phyloP scores from a whole-genome alignment of 2,113 vertebrate species.

The Spilogale gracilis region DNA sequence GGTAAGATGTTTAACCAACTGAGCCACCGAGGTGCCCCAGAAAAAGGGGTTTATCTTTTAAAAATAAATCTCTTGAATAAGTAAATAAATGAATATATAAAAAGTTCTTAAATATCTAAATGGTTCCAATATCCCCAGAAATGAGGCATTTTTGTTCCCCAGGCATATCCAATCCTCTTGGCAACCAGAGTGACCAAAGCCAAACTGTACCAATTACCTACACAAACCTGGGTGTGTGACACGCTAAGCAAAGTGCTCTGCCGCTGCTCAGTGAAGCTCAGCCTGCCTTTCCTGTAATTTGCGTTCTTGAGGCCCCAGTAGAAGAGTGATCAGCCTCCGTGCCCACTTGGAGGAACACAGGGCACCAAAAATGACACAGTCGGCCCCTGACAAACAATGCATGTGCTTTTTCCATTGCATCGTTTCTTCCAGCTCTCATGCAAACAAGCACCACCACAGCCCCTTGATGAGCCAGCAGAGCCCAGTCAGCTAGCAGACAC shows the following conservation, averaged over 20 bases:
- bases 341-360: constrained; percentile 41
- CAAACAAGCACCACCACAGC: constrained; percentile 67
- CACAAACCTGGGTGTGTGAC: background rate
- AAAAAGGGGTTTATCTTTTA: background rate
- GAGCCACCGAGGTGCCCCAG: too few species aligned
- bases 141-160: background rate
- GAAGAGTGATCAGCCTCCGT: background rate
- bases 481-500: constrained; percentile 63
- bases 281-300: background rate
- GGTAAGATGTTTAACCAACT: too few species aligned
- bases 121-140: constrained; percentile 3
- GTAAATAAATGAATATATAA: background rate
- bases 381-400: constrained; percentile 58
- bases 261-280: background rate
- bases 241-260: background rate
- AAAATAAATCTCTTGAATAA: background rate
- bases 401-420: constrained; percentile 80
- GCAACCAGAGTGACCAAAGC: background rate
- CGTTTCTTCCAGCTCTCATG: constrained; percentile 78
- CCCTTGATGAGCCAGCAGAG: constrained; percentile 60
- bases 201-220: background rate
- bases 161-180: background rate
- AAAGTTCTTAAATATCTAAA: background rate
- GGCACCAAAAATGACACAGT: constrained; percentile 31
- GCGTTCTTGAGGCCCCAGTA: background rate